A percentile compares a stretch with the other conserved stretches of the same genome.
phyloP scores from a whole-genome alignment of 2,113 vertebrate species.

The Sapajus apella region DNA sequence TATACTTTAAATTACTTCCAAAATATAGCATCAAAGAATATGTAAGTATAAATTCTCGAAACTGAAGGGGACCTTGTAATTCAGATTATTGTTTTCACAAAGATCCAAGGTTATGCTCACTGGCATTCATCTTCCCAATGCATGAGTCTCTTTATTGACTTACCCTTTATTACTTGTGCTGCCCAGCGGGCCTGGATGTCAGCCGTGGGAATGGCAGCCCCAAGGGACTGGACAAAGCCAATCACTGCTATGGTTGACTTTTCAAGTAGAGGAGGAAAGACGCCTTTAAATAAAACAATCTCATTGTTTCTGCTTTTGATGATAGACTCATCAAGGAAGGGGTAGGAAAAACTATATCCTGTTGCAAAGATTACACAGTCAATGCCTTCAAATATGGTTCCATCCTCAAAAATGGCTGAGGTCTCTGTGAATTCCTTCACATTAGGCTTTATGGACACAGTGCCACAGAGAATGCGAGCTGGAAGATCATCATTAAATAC shows the following conservation, averaged over 20 bases:
- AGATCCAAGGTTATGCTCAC: neutral
- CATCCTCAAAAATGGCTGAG: conserved; percentile 89
- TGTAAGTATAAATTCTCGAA: neutral
- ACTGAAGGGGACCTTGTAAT: neutral
- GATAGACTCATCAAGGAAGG: conserved; percentile 86
- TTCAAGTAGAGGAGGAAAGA: conserved; percentile 86
- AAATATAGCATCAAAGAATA: neutral
- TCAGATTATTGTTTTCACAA: neutral
- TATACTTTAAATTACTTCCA: neutral
- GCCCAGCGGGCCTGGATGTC: conserved; percentile 92
- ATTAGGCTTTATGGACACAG: conserved; percentile 86
- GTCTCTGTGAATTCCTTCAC: conserved; percentile 86
- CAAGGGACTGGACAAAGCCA: conserved; percentile 87
- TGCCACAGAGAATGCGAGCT: conserved; percentile 85
- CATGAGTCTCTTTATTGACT: neutral
- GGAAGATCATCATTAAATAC: conserved; percentile 90
- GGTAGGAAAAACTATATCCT: conserved; percentile 86
- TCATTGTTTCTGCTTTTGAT: conserved; percentile 80
- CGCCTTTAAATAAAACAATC: conserved; percentile 87
- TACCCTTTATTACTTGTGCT: conserved; percentile 87
- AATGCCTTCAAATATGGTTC: conserved; percentile 84
- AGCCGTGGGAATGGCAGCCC: conserved; percentile 84
- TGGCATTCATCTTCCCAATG: neutral
- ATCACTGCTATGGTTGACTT: conserved; percentile 89
- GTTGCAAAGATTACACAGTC: conserved; percentile 91